These are phyloP conservation scores for Stichodactyla helianthus DNA, from an alignment of 64 coral and sea anemone species.

Conservation along the genomic window DNA sequence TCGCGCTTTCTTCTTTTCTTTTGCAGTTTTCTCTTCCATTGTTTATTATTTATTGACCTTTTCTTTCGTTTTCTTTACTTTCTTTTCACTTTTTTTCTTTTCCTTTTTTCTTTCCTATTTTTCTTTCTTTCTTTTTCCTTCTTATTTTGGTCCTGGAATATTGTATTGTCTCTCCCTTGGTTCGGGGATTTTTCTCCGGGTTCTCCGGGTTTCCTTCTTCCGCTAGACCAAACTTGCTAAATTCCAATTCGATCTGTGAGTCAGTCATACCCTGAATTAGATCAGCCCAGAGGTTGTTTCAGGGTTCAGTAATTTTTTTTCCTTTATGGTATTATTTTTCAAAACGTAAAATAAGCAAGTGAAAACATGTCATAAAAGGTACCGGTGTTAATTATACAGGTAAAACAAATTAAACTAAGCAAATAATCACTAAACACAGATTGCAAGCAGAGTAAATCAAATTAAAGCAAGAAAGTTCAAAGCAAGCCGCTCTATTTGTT, in stretches of 20 bases:
- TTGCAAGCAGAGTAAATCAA: not conserved
- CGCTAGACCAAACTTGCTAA: too few relatives aligned
- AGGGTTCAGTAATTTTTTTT: too few relatives aligned
- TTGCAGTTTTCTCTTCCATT: not conserved
- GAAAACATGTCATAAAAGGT: not conserved
- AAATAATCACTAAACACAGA: not conserved
- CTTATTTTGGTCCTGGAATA: not conserved
- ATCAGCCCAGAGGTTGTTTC: too few relatives aligned
- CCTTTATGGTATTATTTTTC: too few relatives aligned
- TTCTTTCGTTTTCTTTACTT: not conserved
- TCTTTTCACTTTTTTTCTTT: not conserved
- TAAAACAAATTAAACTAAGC: not conserved
- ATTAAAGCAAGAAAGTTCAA: not conserved
- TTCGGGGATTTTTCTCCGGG: too few relatives aligned
- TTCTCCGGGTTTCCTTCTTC: too few relatives aligned
- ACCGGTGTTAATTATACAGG: too few relatives aligned
- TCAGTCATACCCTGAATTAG: too few relatives aligned
- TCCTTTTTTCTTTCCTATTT: not conserved
- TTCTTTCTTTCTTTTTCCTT: not conserved
- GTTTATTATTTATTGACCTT: not conserved
- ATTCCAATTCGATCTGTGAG: too few relatives aligned
- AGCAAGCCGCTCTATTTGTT: not conserved
- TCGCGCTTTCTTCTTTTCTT: not conserved
- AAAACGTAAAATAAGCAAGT: too few relatives aligned
- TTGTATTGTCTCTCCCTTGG: too few relatives aligned